Evolutionary conservation across 2,888 invertebrate species (phyloP), one percentile per base, ranked within the genome.

Genomic region (Eledone cirrhosa): DNA sequence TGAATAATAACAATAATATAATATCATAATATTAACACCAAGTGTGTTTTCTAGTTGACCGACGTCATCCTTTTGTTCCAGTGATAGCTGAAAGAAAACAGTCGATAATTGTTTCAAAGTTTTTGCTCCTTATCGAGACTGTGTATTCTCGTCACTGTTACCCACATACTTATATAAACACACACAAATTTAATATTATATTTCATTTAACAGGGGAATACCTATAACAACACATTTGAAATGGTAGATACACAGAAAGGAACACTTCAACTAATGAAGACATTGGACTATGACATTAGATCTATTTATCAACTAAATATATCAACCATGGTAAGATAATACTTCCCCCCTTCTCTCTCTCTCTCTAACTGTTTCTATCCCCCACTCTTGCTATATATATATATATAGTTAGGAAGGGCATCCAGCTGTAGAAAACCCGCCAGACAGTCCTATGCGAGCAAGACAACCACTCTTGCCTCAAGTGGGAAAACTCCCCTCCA

Each of bases 211-310:
- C 33, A 41, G 22, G n/a, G n/a, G 72, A 72, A 72, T 33, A n/a
- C 31, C 41, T 31, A 41, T n/a, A 33, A 72, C 41, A 31, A 33
- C 22, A 72, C 72, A 19, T 72, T 72, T 72, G 72, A 31, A 31
- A 72, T 72, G 41, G 41, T 11, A 11, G 72, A 72, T 8, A 19
- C 72, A 8, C 33, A 72, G 41, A 41, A 72, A 14, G 72, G 72
- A 41, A 41, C 31, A 13, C 16, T 72, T 72, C 31, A 31, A 31
- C 22, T 72, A 31, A 72, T 31, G 72, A 72, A 33, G 41, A 72
- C 29, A 22, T 41, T 72, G n/a, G 72, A 72, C 31, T 72, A 72
- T 31, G 24, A 16, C 72, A 72, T 72, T 33, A 72, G 41, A 13
- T 4, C 29, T 13, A 41, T 22, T 31, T 33, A 72, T 72, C 31